These are phyloP conservation scores for Antitype chi DNA, from an alignment of 2,888 invertebrate species.

Conservation along the genomic window DNA sequence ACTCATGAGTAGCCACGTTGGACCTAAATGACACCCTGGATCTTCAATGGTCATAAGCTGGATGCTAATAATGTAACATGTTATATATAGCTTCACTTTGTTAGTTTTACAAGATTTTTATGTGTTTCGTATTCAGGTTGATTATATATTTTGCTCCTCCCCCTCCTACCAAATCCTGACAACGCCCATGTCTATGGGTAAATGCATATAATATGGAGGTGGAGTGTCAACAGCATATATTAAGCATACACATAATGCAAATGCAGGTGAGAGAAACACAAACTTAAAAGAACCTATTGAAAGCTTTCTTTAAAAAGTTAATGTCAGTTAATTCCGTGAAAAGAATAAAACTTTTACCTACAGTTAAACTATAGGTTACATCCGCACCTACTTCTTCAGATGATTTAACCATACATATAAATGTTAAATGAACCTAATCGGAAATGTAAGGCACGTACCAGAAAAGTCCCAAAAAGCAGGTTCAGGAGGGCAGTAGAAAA, in stretches of 20 bases:
- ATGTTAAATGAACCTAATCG: background rate
- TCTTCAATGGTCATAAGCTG: background rate
- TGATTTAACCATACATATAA: background rate
- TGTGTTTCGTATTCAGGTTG: slow-evolving; percentile 31
- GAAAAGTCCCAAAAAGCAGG: background rate
- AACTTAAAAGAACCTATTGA: background rate
- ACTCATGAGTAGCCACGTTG: background rate
- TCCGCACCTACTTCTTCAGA: background rate
- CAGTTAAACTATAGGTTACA: background rate
- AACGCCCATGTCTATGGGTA: slow-evolving; percentile 65
- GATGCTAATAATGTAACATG: background rate
- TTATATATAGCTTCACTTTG: background rate
- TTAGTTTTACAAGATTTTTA: slow-evolving; percentile 43
- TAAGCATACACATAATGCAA: background rate
- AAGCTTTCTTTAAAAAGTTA: background rate
- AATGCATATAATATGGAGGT: slow-evolving; percentile 51
- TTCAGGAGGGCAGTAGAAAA: background rate
- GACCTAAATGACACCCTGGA: background rate
- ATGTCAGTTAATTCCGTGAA: background rate
- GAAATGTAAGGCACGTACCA: background rate
- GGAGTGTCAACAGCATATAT: slow-evolving; percentile 11
- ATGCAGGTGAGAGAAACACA: too few relatives aligned
- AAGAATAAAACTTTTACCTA: background rate
- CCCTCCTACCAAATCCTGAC: slow-evolving; percentile 56
- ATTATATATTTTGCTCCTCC: slow-evolving; percentile 62